Evolutionary conservation across 2,888 invertebrate species (phyloP).

Genomic region (Vanessa cardui): DNA sequence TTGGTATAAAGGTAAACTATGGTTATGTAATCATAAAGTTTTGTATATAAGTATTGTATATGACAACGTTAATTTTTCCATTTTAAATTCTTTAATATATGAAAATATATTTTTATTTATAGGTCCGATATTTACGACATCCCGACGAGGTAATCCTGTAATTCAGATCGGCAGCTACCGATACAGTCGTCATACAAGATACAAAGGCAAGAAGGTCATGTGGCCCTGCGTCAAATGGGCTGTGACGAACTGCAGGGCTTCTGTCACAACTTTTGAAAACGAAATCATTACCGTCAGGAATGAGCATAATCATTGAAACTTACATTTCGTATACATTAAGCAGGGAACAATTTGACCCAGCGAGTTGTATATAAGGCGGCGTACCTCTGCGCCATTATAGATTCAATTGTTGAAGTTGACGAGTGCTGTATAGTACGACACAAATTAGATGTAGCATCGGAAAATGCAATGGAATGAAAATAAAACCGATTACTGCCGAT

Average conservation of each 20-base stretch:
- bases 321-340: too few relatives aligned
- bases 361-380: too few relatives aligned
- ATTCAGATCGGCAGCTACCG: slow-evolving; percentile 39
- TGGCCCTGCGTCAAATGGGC: slow-evolving; percentile 52
- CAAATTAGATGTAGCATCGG: too few relatives aligned
- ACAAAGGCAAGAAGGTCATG: slow-evolving; percentile 37
- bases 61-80: neutral
- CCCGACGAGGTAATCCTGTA: slow-evolving; percentile 36
- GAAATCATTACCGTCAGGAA: slow-evolving; percentile 41
- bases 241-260: slow-evolving; percentile 45
- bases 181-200: slow-evolving; percentile 44
- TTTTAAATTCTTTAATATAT: neutral
- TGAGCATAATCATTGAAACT: slow-evolving; percentile 44
- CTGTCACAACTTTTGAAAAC: slow-evolving; percentile 44
- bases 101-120: slow-evolving; percentile 11
- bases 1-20: neutral
- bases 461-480: too few relatives aligned
- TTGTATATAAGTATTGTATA: neutral
- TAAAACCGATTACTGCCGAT: too few relatives aligned
- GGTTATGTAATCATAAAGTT: neutral
- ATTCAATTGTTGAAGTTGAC: too few relatives aligned
- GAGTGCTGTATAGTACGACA: too few relatives aligned
- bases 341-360: too few relatives aligned
- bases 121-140: slow-evolving; percentile 28
- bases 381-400: too few relatives aligned